Evolutionary conservation across 2,888 invertebrate species (phyloP), one percentile per base, ranked within the genome.

Genomic region (Aporophyla nigra): DNA sequence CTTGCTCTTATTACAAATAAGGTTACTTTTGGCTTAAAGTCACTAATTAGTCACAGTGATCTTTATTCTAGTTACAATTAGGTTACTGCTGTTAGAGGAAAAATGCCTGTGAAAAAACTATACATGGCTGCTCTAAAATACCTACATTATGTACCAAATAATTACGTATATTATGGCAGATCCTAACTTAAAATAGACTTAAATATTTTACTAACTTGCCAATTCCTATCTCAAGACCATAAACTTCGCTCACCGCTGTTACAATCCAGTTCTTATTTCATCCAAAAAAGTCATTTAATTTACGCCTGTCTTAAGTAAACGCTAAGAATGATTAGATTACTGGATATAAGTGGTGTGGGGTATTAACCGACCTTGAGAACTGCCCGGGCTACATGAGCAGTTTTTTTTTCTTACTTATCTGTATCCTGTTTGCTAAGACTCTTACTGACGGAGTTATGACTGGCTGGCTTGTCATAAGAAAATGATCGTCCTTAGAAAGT

Each of bases 361-460:
- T 88, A 71, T 88, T 58, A 87, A 86, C 87, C 91, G 91, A 74
- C 92, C 91, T 92, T 91, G 90, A 59, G 43, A 79, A 62, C 76
- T 68, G 73, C 80, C 58, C n/a, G 53, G 43, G 68, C 75, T 65
- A 69, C 80, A 85, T 74, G 70, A 78, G 73, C 71, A 70, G 56
- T 70, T 81, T 82, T 80, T 80, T 66, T 70, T 68, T 76, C 84
- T 78, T 82, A 46, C n/a, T 63, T 69, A 76, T 69, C 51, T 59
- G 58, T 78, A 82, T 86, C 86, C 83, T 83, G 84, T 88, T 84
- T 79, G 68, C 51, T 71, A 71, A 65, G 70, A 81, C 68, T 80
- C 82, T 74, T 51, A 68, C 71, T 83, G 85, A 85, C 80, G 79
- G 76, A 81, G 27, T 49, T 77, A 71, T 76, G 71, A 69, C 65